A percentile compares a stretch with the other conserved stretches of the same genome.
phyloP scores from a whole-genome alignment of 92 coral and sea anemone genomes.

The Porites evermanni region DNA sequence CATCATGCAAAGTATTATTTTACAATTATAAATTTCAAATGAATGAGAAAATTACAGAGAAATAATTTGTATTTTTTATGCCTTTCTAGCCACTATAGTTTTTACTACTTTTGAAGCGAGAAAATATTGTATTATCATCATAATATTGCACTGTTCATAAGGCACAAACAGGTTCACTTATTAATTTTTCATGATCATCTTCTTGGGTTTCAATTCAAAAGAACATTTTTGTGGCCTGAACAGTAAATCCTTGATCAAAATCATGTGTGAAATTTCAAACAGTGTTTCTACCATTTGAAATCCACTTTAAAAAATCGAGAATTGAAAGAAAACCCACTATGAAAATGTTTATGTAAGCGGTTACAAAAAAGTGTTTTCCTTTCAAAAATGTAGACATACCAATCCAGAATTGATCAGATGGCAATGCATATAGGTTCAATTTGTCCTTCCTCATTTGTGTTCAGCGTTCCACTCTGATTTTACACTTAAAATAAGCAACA shows the following conservation, averaged over 20 bases:
- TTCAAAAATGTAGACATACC: not conserved
- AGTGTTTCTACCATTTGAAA: not conserved
- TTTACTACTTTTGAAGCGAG: no score
- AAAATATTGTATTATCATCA: no score
- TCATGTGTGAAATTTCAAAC: conserved; percentile 17
- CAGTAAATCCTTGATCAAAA: not conserved
- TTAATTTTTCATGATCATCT: conserved; percentile 28
- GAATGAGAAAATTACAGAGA: no score
- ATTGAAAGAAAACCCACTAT: not conserved
- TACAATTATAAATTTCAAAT: no score
- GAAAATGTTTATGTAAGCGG: not conserved
- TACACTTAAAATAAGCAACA: not conserved
- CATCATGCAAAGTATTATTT: no score
- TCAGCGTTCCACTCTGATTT: not conserved
- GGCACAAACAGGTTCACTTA: not conserved
- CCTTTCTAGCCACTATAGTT: no score
- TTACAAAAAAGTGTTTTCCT: not conserved
- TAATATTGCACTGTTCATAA: no score
- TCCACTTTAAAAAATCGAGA: not conserved
- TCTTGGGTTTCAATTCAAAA: conserved; percentile 8
- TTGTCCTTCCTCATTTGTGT: conserved; percentile 3
- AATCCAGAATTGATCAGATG: not conserved
- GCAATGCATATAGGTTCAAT: not conserved
- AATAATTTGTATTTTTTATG: no score
- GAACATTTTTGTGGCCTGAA: conserved; percentile 6